Evolutionary conservation across 2,113 vertebrate genomes (phyloP), one percentile per base, ranked within the genome.

Genomic region (Prinia subflava): DNA sequence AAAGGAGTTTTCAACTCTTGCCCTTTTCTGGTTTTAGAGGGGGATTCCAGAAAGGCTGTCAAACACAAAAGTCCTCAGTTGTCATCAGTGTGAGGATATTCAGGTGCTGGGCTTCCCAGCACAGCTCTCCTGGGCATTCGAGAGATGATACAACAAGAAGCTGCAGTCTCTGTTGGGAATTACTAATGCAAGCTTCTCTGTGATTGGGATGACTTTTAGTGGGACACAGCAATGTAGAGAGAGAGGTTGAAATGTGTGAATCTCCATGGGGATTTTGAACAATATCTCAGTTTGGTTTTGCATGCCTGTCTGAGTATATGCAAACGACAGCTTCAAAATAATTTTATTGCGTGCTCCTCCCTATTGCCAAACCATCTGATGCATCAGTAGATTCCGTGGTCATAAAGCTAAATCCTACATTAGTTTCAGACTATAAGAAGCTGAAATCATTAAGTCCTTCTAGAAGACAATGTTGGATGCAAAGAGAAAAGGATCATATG

Each of bases 241-340:
- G 44, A 1, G 11, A 64, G 42, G 12, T 56, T 87, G 57, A 87
- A 94, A 82, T 49, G 14, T 49, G 20, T 65, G 49, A 50, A 52
- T 79, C 62, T 93, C 94, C 71, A 19, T 33, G n/a, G 87, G 78
- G 87, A 83, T 64, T 90, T 83, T 82, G 62, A 91, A 78, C 67
- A 93, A 53, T 89, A 52, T 78, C 52, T 81, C 80, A 15, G 60
- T 91, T 90, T 93, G 89, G 89, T 75, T 95, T 93, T 75, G 52
- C 77, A 84, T 91, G 80, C 47, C 64, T 89, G 33, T 67, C 89
- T 91, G 73, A 37, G 5, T 84, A 28, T 44, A 81, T 75, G 69
- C 73, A 94, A 87, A 94, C 90, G 73, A 71, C 83, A 89, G 28
- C 52, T 89, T 94, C 77, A 81, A 33, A 86, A 93, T 94, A 52